Conservation (phyloP, 2,888 invertebrate species). For the Alsophila aescularia region DNA sequence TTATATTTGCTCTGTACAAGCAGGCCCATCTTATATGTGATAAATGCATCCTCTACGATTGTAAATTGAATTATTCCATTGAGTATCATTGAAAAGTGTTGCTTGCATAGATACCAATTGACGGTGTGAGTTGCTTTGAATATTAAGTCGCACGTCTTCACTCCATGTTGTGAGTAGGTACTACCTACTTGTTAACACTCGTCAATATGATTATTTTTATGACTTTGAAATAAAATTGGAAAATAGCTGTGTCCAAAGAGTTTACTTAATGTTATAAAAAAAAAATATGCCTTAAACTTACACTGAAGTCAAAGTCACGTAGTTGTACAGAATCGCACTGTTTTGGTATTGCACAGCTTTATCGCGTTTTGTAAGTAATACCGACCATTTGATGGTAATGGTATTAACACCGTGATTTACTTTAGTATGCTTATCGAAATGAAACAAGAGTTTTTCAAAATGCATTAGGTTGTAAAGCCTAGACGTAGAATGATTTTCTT, state of each 20-base stretch:
- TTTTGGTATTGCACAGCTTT: constrained; percentile 9
- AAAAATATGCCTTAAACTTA: too few species aligned
- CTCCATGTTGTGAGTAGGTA: not conserved
- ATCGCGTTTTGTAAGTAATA: constrained; percentile 25
- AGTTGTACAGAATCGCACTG: constrained; percentile 6
- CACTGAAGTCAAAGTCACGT: too few species aligned
- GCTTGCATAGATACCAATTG: constrained; percentile 33
- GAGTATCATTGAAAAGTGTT: constrained; percentile 44
- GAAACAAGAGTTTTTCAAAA: constrained; percentile 21
- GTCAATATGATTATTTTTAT: too few species aligned
- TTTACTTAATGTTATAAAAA: too few species aligned
- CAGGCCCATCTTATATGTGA: constrained; percentile 42
- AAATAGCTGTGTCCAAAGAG: too few species aligned
- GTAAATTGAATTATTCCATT: constrained; percentile 64
- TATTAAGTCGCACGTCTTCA: constrained; percentile 14
- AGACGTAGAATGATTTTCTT: not conserved
- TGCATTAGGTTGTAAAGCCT: not conserved
- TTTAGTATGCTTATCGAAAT: constrained; percentile 18
- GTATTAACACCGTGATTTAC: constrained; percentile 19
- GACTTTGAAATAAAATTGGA: too few species aligned
- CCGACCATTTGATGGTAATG: constrained; percentile 22
- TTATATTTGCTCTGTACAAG: constrained; percentile 39
- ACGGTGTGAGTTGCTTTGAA: constrained; percentile 15
- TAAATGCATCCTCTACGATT: constrained; percentile 64
- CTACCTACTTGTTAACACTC: too few species aligned